Conservation (phyloP, 2,888 invertebrate genomes). For the Chrysopilus asiliformis region DNA sequence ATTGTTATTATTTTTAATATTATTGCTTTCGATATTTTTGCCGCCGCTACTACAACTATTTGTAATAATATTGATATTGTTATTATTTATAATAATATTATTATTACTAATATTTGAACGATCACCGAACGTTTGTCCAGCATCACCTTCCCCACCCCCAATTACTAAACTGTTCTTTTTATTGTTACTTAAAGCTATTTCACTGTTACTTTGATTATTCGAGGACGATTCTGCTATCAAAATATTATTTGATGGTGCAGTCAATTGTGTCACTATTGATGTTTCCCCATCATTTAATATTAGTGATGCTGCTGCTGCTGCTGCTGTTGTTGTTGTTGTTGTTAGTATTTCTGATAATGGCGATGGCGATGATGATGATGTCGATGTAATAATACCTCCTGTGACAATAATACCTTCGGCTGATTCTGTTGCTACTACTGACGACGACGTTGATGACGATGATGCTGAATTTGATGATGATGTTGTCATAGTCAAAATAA, state of each 20-base stretch:
- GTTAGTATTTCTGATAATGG: conserved; percentile 17
- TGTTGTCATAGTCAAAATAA: conserved; percentile 8
- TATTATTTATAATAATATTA: background rate
- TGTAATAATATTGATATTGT: background rate
- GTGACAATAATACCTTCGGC: conserved; percentile 29
- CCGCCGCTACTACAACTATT: background rate
- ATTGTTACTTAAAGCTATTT: conserved; percentile 8
- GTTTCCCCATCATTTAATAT: no score
- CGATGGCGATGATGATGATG: conserved; percentile 8
- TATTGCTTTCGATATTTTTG: background rate
- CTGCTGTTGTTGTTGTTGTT: conserved; percentile 14
- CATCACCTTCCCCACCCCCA: background rate
- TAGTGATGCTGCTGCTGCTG: conserved; percentile 11
- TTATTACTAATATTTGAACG: background rate
- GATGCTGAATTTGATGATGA: conserved; percentile 23
- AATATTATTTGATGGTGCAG: no score
- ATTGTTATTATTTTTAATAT: conserved; percentile 13
- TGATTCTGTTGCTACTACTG: conserved; percentile 33
- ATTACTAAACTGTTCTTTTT: background rate
- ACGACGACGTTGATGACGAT: conserved; percentile 21
- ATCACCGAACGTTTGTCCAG: background rate
- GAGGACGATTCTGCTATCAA: no score
- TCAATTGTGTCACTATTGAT: no score
- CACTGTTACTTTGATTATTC: no score
- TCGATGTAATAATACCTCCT: conserved; percentile 26